A percentile compares a stretch with the other conserved stretches of the same genome.
Evolutionary conservation across 2,797 vertebrate genomes (phyloP).

Genomic region (Lutjanus campechanus): DNA sequence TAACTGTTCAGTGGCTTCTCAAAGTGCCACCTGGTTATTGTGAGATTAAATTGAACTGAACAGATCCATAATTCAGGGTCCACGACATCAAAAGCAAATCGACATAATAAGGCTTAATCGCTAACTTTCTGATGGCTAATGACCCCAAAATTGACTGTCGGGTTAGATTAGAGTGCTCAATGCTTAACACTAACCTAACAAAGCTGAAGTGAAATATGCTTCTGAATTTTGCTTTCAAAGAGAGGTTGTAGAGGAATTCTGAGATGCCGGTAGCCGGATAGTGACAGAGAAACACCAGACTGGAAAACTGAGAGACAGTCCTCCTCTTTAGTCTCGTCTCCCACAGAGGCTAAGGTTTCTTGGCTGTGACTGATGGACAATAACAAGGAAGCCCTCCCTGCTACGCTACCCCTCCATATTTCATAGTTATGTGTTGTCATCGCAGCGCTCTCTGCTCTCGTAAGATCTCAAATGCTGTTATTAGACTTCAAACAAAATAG

Average conservation of each 20-base stretch:
- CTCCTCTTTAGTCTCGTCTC: constrained; percentile 50
- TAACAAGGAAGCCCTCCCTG: constrained; percentile 43
- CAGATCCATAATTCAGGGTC: constrained; percentile 75
- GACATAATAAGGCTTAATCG: constrained; percentile 80
- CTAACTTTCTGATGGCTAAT: constrained; percentile 82
- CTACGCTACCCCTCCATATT: constrained; percentile 35
- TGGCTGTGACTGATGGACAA: constrained; percentile 71
- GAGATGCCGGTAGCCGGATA: constrained; percentile 43
- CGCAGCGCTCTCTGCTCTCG: constrained; percentile 13
- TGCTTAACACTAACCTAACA: constrained; percentile 75
- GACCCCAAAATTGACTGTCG: constrained; percentile 81
- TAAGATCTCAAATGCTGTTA: constrained; percentile 37
- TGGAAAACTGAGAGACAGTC: constrained; percentile 41
- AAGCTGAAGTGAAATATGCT: constrained; percentile 69
- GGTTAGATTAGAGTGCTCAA: constrained; percentile 73
- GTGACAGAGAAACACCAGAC: constrained; percentile 62
- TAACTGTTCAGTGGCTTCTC: constrained; percentile 54
- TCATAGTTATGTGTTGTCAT: constrained; percentile 55
- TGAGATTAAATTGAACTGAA: constrained; percentile 79
- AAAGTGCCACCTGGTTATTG: constrained; percentile 79
- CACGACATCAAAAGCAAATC: constrained; percentile 78
- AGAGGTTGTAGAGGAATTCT: constrained; percentile 23
- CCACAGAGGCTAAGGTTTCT: constrained; percentile 70
- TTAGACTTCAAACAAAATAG: constrained; percentile 43
- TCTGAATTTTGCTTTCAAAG: constrained; percentile 62